Percentiles rank a stretch among this genome's conserved stretches.
phyloP scores from a whole-genome alignment of 2,113 vertebrate genomes.

The Campylorhamphus procurvoides region DNA sequence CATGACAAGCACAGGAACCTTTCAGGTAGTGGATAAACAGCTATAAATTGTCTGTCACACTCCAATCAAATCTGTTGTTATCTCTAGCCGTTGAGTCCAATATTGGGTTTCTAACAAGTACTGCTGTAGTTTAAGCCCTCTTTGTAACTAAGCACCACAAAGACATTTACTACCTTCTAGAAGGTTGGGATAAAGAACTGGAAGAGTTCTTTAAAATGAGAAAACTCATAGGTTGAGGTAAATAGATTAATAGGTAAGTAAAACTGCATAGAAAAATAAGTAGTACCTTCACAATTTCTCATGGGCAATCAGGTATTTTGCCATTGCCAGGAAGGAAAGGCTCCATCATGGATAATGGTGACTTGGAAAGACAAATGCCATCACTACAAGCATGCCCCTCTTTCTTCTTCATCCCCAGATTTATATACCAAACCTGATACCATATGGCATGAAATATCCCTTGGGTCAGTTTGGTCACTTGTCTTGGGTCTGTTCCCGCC shows the following conservation, averaged over 20 bases:
- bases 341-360: rapidly evolving
- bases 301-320: neutral
- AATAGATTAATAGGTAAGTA: neutral
- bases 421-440: neutral
- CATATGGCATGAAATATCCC: neutral
- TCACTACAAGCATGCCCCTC: neutral
- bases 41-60: neutral
- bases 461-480: neutral
- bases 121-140: rapidly evolving
- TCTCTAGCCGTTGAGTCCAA: neutral
- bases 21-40: neutral
- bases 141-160: rapidly evolving
- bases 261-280: neutral
- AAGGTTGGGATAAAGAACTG: neutral
- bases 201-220: neutral
- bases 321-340: rapidly evolving
- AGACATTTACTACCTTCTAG: rapidly evolving
- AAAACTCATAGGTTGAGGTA: neutral
- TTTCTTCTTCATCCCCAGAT: neutral
- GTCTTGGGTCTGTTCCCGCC: rapidly evolving
- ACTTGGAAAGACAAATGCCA: neutral
- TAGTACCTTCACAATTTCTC: neutral
- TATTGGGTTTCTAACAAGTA: rapidly evolving
- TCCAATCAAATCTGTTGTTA: neutral
- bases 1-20: neutral